These are phyloP conservation scores for Notarius quadriscutis DNA, from an alignment of 2,113 vertebrate genomes.

Conservation along the genomic window DNA sequence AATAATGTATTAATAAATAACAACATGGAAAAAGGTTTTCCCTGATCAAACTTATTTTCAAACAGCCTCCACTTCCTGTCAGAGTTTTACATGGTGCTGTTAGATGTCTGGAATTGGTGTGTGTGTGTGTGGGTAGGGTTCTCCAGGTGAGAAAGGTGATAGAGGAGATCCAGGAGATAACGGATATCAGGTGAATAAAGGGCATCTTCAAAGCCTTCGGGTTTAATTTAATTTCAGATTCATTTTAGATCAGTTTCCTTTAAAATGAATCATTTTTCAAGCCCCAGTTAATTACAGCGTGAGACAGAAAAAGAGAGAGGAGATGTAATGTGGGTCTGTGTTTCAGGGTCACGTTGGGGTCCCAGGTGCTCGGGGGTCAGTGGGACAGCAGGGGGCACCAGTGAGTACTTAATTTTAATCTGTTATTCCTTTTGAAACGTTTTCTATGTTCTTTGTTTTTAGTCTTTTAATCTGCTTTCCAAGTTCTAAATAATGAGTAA, in stretches of 20 bases:
- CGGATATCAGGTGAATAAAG: constrained; percentile 86
- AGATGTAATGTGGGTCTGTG: constrained; percentile 44
- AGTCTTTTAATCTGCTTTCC: not conserved
- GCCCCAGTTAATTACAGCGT: not conserved
- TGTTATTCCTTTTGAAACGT: not conserved
- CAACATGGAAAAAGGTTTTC: not conserved
- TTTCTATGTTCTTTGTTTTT: not conserved
- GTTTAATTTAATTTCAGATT: not conserved
- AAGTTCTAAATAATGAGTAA: not conserved
- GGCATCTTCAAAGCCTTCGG: not conserved
- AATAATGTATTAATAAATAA: not conserved
- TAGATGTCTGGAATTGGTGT: constrained; percentile 17
- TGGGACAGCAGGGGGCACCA: constrained; percentile 88
- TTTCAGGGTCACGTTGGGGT: constrained; percentile 84
- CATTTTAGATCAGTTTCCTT: not conserved
- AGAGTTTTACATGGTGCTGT: not conserved
- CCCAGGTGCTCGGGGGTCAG: constrained; percentile 81
- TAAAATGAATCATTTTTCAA: not conserved
- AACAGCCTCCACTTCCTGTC: not conserved
- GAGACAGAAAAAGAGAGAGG: not conserved
- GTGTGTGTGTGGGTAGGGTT: constrained; percentile 74
- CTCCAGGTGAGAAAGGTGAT: constrained; percentile 82
- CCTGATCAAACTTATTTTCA: not conserved
- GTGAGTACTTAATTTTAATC: constrained; percentile 71
- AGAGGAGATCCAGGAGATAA: constrained; percentile 86